phyloP scores from a whole-genome alignment of 2,113 vertebrate species.

The Cairina moschata region DNA sequence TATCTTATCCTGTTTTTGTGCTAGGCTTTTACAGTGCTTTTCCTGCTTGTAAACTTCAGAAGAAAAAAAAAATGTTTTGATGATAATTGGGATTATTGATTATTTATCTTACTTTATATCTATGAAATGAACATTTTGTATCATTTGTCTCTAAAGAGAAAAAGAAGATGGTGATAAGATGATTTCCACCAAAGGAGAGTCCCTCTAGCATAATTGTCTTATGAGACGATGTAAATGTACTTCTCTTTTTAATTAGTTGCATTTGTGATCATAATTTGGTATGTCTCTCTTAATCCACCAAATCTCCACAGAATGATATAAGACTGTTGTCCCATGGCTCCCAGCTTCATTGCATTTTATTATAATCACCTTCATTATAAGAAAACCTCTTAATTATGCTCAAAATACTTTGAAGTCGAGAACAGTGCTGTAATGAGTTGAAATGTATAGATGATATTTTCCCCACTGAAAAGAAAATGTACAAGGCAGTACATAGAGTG shows the following conservation, averaged over 20 bases:
- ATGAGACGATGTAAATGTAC: neutral
- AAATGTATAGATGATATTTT: conserved; percentile 14
- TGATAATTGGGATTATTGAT: neutral
- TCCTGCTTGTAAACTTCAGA: neutral
- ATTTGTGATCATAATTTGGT: neutral
- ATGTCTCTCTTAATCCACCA: neutral
- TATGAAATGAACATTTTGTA: neutral
- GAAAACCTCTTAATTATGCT: conserved; percentile 45
- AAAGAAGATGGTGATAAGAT: neutral
- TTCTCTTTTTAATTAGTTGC: neutral
- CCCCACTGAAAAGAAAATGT: conserved; percentile 1
- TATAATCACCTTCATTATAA: conserved; percentile 1
- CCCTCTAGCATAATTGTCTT: neutral
- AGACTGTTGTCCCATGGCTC: neutral
- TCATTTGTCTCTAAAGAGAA: neutral
- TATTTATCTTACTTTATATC: neutral
- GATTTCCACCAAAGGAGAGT: neutral
- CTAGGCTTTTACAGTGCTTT: neutral
- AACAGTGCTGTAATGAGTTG: neutral
- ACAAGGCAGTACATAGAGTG: neutral
- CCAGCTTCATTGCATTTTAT: neutral
- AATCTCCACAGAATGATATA: neutral
- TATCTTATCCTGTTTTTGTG: neutral
- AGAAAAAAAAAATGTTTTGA: neutral
- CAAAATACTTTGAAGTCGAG: conserved; percentile 40